Evolutionary conservation across 2,113 vertebrate species (phyloP).

Genomic region (Spea bombifrons): DNA sequence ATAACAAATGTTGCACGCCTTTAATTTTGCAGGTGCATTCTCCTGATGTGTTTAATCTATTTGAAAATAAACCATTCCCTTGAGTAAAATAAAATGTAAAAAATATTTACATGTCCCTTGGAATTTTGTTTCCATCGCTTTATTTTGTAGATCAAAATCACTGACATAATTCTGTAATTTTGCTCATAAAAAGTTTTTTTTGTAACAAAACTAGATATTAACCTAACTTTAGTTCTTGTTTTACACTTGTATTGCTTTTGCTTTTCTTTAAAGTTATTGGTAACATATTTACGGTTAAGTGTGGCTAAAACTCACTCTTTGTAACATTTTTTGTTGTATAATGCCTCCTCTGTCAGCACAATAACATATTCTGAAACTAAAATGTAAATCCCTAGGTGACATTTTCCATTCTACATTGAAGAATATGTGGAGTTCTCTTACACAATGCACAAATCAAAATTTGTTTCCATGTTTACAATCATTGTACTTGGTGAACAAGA

Average conservation of each 20-base stretch:
- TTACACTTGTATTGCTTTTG: background rate
- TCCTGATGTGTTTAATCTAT: conserved; percentile 41
- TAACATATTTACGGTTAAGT: background rate
- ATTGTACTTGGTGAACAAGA: background rate
- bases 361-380: background rate
- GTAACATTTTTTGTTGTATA: background rate
- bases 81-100: conserved; percentile 47
- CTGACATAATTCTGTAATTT: background rate
- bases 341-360: background rate
- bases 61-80: conserved; percentile 51
- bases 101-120: conserved; percentile 18
- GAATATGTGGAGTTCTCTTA: background rate
- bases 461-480: background rate
- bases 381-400: background rate
- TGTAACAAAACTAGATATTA: background rate
- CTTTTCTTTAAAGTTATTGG: too few species aligned
- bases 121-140: background rate
- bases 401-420: background rate
- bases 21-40: conserved; percentile 49
- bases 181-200: background rate
- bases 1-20: conserved; percentile 60
- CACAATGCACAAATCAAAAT: background rate
- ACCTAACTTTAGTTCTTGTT: background rate
- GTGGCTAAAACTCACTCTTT: background rate
- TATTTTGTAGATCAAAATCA: background rate